Evolutionary conservation across 2,113 vertebrate genomes (phyloP), one percentile per base, ranked within the genome.

Genomic region (Ramphastos sulfuratus): DNA sequence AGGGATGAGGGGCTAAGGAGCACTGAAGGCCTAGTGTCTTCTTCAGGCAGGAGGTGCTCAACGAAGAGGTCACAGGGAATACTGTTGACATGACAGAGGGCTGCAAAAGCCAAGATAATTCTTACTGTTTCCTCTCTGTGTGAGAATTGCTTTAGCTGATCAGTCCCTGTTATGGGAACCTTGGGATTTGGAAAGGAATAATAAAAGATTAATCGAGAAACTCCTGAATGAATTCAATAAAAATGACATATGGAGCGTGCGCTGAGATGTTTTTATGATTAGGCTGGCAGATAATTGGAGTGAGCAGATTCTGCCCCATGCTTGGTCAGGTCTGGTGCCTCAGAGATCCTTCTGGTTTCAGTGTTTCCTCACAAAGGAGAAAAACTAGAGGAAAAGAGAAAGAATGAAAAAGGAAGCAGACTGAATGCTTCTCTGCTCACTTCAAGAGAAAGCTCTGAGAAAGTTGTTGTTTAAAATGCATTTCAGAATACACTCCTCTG

Each of bases 181-280:
- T 93, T 97, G 96, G 94, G 96, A 98, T 97, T 97, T 96, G 92
- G 96, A 97, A 97, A 95, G 95, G 97, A 98, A 98, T 98, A 98
- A 98, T 98, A 98, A 98, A 98, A 97, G 96, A 98, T 97, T 98
- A 97, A 98, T 98, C 86, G 97, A 97, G 96, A 98, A 97, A 97
- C 97, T 97, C 94, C 93, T 97, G 97, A 97, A 97, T 97, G 96
- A 97, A 97, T 97, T 97, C 95, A 87, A 98, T 98, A 97, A 97
- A 98, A 97, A 98, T 98, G 97, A 97, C 97, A 98, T 97, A 97
- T 97, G 97, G 96, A 97, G 94, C 93, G 23, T 96, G 92, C 64
- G 94, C 97, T 80, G 83, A 96, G 95, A 97, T 98, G 96, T 97
- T 97, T 97, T 97, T 97, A 97, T 97, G 97, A 98, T 98, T 97